These are phyloP conservation scores for Brachirus orientalis DNA, from an alignment of 2,113 vertebrate species.

Conservation along the genomic window DNA sequence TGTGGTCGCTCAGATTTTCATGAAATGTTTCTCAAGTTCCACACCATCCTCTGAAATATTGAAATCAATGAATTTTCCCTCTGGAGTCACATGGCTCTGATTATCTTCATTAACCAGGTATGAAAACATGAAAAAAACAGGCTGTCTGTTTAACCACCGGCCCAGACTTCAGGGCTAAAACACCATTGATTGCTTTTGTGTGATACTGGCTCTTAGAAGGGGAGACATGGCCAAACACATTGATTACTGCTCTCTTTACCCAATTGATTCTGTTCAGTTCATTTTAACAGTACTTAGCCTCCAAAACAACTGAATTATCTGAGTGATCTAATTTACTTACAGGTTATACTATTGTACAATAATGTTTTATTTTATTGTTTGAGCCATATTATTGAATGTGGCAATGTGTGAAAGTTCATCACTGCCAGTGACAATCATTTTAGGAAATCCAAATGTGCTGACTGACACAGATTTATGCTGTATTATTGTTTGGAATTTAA, in stretches of 20 bases:
- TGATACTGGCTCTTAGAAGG: constrained; percentile 33
- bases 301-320: not conserved
- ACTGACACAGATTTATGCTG: constrained; percentile 18
- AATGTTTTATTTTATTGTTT: not conserved
- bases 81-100: constrained; percentile 18
- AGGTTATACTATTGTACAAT: not conserved
- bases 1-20: not conserved
- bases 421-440: constrained; percentile 4
- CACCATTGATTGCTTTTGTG: constrained; percentile 36
- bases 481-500: constrained; percentile 40
- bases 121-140: constrained; percentile 24
- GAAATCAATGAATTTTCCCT: not conserved
- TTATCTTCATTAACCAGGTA: constrained; percentile 23
- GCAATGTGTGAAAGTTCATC: not conserved
- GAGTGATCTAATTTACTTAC: not conserved
- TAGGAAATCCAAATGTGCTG: constrained; percentile 39
- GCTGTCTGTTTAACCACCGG: constrained; percentile 41
- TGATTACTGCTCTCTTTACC: constrained; percentile 33
- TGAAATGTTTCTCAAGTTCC: not conserved
- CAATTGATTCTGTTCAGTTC: constrained; percentile 30
- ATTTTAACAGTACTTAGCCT: constrained; percentile 13
- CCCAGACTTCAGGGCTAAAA: constrained; percentile 20
- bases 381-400: not conserved
- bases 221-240: constrained; percentile 35
- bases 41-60: not conserved